Evolutionary conservation across 2,797 vertebrate species (phyloP).

Genomic region (Typhlichthys eigenmanni): DNA sequence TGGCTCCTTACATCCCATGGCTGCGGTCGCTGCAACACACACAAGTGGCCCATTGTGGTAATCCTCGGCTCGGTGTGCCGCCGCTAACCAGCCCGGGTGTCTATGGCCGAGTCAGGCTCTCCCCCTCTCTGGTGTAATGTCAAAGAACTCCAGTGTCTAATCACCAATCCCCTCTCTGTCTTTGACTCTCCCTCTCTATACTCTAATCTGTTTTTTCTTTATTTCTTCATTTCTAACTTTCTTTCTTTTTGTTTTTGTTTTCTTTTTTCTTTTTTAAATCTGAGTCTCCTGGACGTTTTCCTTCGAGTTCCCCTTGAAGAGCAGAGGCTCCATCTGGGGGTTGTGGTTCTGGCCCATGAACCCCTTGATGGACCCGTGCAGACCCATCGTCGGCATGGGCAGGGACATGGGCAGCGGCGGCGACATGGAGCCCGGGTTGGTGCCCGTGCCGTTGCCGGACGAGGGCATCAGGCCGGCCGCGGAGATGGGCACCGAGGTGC

Average conservation of each 20-base stretch:
- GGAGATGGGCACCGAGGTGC: conserved; percentile 76
- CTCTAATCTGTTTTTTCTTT: conserved; percentile 38
- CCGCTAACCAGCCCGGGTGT: conserved; percentile 74
- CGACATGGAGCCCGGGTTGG: conserved; percentile 71
- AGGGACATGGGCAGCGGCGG: conserved; percentile 80
- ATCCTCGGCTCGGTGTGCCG: conserved; percentile 76
- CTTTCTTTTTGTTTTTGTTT: conserved; percentile 42
- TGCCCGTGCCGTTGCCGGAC: conserved; percentile 72
- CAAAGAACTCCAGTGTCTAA: conserved; percentile 76
- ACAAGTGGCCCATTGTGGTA: conserved; percentile 75
- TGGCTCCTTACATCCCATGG: conserved; percentile 76
- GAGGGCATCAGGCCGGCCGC: conserved; percentile 69
- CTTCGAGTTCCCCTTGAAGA: conserved; percentile 94
- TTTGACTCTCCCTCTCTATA: conserved; percentile 54
- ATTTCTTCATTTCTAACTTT: conserved; percentile 51
- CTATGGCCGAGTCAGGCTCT: conserved; percentile 71
- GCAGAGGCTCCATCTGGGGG: conserved; percentile 88
- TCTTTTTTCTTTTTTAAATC: conserved; percentile 77
- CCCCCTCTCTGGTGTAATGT: conserved; percentile 73
- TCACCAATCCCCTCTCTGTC: conserved; percentile 73
- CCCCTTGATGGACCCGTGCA: conserved; percentile 82
- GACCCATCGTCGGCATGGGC: conserved; percentile 79
- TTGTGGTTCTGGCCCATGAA: conserved; percentile 82
- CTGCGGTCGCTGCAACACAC: conserved; percentile 75
- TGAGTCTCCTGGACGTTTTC: conserved; percentile 97